Conservation (phyloP, 2,113 vertebrate species). For the Ranitomeya imitator region DNA sequence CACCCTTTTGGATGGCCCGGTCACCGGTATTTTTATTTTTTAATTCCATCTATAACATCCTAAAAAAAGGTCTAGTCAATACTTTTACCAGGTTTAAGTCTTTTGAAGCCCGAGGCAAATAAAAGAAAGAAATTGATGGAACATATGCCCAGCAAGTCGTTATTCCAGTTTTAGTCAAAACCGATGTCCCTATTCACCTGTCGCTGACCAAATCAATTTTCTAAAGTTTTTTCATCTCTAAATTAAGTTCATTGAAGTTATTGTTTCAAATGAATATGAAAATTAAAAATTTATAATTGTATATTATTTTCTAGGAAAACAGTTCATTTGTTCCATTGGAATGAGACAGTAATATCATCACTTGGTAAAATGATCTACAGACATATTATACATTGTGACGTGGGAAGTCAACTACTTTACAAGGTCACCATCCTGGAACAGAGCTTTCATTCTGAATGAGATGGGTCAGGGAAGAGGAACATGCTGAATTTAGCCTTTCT, state of each 20-base stretch:
- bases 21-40: no score
- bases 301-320: background rate
- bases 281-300: background rate
- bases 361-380: slow-evolving; percentile 13
- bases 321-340: background rate
- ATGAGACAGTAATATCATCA: background rate
- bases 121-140: no score
- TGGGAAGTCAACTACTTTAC: background rate
- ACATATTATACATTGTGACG: slow-evolving; percentile 12
- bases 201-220: no score
- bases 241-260: background rate
- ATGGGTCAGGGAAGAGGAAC: slow-evolving; percentile 15
- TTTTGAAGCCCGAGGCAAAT: no score
- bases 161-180: background rate
- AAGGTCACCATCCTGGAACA: slow-evolving; percentile 18
- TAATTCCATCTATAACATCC: no score
- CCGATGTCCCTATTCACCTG: background rate
- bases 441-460: slow-evolving; percentile 18
- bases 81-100: no score
- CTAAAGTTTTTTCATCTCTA: background rate
- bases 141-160: no score
- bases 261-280: background rate
- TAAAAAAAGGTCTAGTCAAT: no score
- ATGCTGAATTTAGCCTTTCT: slow-evolving; percentile 10
- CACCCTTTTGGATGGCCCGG: no score